A percentile compares a stretch with the other conserved stretches of the same genome.
These are phyloP conservation scores for Lamprotornis superbus DNA, from an alignment of 2,113 vertebrate species.

Conservation along the genomic window DNA sequence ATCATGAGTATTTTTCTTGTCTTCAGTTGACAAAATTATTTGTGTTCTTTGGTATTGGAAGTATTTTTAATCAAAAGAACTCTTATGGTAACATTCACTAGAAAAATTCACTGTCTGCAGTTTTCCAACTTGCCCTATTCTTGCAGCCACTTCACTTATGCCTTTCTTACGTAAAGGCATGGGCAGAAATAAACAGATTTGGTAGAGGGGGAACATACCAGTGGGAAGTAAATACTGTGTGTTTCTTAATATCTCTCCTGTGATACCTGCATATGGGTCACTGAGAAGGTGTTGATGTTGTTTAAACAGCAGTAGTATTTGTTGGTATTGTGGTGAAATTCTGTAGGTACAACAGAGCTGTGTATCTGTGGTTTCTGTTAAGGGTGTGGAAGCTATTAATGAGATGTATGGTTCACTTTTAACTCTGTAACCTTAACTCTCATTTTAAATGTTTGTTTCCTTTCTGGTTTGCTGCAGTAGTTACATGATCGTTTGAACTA, in stretches of 20 bases:
- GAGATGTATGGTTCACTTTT: background rate
- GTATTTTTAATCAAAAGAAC: slow-evolving; percentile 70
- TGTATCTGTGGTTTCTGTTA: background rate
- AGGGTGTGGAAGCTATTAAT: fast-evolving
- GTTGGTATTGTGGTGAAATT: background rate
- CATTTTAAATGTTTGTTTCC: background rate
- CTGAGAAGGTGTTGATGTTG: background rate
- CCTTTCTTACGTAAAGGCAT: background rate
- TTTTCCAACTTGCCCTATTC: background rate
- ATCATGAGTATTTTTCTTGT: slow-evolving; percentile 52
- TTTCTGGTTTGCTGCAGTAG: background rate
- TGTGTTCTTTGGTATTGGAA: slow-evolving; percentile 52
- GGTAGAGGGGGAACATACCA: background rate
- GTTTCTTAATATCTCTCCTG: background rate
- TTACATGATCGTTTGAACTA: background rate
- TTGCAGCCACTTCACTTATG: background rate
- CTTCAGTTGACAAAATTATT: slow-evolving; percentile 29
- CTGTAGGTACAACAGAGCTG: background rate
- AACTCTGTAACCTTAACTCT: background rate
- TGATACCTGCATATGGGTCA: background rate
- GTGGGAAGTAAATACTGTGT: background rate
- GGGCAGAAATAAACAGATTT: background rate
- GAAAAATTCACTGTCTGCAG: background rate
- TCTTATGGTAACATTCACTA: slow-evolving; percentile 55
- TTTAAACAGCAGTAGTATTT: background rate